These are phyloP conservation scores for Rhagoletis zephyria DNA, from an alignment of 1,140 invertebrate genomes.

Conservation along the genomic window DNA sequence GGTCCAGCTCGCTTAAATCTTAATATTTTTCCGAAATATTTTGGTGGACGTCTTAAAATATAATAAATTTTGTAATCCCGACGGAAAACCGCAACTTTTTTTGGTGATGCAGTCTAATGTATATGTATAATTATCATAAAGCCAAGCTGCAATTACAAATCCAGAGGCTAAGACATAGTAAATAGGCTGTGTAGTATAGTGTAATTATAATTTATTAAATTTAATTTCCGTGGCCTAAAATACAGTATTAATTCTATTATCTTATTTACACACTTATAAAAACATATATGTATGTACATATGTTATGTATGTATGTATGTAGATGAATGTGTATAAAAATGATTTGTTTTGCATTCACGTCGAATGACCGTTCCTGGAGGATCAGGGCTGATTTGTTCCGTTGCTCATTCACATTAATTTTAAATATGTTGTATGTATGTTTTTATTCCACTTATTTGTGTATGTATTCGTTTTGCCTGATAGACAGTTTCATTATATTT, in stretches of 20 bases:
- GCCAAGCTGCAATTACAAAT: neutral
- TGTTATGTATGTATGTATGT: neutral
- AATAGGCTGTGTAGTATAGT: neutral
- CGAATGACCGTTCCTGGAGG: slow-evolving; percentile 10
- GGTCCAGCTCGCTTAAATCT: too few relatives aligned
- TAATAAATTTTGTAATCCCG: too few relatives aligned
- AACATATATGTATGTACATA: slow-evolving; percentile 7
- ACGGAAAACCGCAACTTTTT: too few relatives aligned
- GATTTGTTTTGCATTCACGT: neutral
- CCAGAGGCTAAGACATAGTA: neutral
- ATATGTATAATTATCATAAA: neutral
- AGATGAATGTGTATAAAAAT: slow-evolving; percentile 12
- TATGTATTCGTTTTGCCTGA: neutral
- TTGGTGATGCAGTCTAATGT: too few relatives aligned
- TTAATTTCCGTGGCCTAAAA: slow-evolving; percentile 46
- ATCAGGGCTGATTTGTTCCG: slow-evolving; percentile 16
- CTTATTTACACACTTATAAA: slow-evolving; percentile 25
- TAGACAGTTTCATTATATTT: neutral
- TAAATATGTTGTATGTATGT: slow-evolving; percentile 1
- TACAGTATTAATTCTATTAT: slow-evolving; percentile 32
- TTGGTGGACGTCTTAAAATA: too few relatives aligned
- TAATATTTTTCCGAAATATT: too few relatives aligned
- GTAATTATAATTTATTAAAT: slow-evolving; percentile 47
- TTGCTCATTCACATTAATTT: slow-evolving; percentile 6
- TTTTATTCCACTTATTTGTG: neutral